phyloP scores from a whole-genome alignment of 2,888 invertebrate species.

The Euplexia lucipara region DNA sequence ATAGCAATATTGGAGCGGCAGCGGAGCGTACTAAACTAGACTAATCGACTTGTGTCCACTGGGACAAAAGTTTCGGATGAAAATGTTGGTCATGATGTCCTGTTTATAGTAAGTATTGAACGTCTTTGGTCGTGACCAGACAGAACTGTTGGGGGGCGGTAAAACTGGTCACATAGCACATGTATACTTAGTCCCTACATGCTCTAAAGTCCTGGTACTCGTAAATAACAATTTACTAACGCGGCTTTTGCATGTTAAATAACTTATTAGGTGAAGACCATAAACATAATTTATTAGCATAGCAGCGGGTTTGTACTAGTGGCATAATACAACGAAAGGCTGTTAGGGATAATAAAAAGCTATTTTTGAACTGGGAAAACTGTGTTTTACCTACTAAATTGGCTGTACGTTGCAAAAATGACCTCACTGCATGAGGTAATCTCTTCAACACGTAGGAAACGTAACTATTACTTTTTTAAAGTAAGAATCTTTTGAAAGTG shows the following conservation, averaged over 20 bases:
- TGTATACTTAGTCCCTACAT: conserved; percentile 4
- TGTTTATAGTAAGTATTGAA: no score
- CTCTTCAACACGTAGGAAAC: conserved; percentile 13
- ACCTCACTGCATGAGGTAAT: conserved; percentile 53
- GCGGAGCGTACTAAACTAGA: no score
- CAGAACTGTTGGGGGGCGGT: no score
- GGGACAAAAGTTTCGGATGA: no score
- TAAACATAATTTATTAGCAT: conserved; percentile 22
- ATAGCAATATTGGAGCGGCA: no score
- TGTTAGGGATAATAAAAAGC: conserved; percentile 6
- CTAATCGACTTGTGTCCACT: no score
- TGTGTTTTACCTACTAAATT: not conserved
- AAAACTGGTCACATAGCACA: conserved; percentile 8
- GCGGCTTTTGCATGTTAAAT: conserved; percentile 31
- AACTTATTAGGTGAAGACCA: conserved; percentile 26
- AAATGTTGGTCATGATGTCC: no score
- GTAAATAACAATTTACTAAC: conserved; percentile 41
- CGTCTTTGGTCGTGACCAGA: conserved; percentile 43
- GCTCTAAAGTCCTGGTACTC: conserved; percentile 13
- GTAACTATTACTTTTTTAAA: conserved; percentile 12
- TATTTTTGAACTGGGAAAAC: conserved; percentile 4
- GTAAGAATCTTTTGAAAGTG: no score
- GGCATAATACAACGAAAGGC: conserved; percentile 5
- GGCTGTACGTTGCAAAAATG: conserved; percentile 27
- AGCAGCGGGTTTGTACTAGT: not conserved